Conservation (phyloP, 2,888 invertebrate species). For the Arrhopalites spinosus region DNA sequence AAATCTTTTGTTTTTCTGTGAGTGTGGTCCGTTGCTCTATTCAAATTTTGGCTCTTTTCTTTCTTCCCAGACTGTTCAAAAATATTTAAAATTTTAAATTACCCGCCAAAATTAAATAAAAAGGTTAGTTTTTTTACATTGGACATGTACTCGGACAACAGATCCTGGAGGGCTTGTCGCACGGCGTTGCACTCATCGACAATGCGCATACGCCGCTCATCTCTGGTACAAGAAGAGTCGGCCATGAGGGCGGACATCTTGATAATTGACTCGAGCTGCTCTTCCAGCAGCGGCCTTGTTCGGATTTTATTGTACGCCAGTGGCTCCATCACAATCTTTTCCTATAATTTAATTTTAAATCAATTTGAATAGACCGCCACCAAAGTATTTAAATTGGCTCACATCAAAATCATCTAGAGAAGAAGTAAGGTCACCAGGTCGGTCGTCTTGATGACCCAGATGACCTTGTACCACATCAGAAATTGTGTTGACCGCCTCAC, state of each 20-base stretch:
- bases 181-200: slow-evolving; percentile 98
- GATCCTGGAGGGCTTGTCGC: slow-evolving; percentile 93
- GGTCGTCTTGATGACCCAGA: slow-evolving; percentile 74
- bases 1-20: slow-evolving; percentile 93
- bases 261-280: slow-evolving; percentile 94
- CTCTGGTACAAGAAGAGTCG: slow-evolving; percentile 93
- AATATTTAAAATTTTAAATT: no score
- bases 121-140: slow-evolving; percentile 76
- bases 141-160: slow-evolving; percentile 95
- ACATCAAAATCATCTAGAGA: slow-evolving; percentile 96
- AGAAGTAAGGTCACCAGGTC: slow-evolving; percentile 92
- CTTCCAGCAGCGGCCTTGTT: slow-evolving; percentile 91
- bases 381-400: no score
- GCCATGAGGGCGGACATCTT: slow-evolving; percentile 98
- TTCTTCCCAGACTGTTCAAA: slow-evolving; percentile 76
- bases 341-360: slow-evolving; percentile 64
- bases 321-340: slow-evolving; percentile 96
- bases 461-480: slow-evolving; percentile 91
- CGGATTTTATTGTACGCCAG: slow-evolving; percentile 89
- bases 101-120: no score
- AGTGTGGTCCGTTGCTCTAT: slow-evolving; percentile 96
- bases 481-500: slow-evolving; percentile 93
- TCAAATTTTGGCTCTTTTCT: slow-evolving; percentile 86
- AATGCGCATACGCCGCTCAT: slow-evolving; percentile 93
- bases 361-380: no score